Evolutionary conservation across 2,797 vertebrate genomes (phyloP).

Genomic region (Choloepus didactylus): DNA sequence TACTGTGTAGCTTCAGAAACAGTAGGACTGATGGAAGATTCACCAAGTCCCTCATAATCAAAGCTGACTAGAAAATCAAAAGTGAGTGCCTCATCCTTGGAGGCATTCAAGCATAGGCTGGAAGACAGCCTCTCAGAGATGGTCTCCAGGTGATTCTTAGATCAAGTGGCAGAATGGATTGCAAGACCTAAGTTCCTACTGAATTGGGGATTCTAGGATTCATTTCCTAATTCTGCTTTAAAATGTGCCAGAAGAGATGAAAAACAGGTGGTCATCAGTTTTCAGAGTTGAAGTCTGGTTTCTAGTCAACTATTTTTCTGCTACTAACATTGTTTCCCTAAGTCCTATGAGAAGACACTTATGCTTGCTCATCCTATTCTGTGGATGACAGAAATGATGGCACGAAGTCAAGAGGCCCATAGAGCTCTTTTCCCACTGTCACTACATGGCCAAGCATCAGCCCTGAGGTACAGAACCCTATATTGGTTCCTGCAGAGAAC

Average conservation of each 20-base stretch:
- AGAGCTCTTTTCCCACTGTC: not conserved
- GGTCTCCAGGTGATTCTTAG: rapidly evolving
- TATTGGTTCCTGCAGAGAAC: not conserved
- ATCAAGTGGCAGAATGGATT: not conserved
- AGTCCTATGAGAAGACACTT: not conserved
- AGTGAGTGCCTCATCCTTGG: not conserved
- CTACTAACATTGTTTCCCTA: not conserved
- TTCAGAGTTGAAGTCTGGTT: not conserved
- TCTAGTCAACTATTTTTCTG: conserved; percentile 29
- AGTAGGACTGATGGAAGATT: not conserved
- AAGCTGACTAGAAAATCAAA: not conserved
- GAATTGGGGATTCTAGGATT: not conserved
- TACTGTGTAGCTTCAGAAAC: not conserved
- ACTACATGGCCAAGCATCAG: not conserved
- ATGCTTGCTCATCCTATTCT: not conserved
- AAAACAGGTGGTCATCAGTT: not conserved
- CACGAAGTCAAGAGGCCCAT: not conserved
- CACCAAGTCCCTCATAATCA: no score
- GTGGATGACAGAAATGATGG: not conserved
- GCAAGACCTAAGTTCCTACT: not conserved
- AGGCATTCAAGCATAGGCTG: not conserved
- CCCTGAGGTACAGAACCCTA: not conserved
- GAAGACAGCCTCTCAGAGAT: not conserved
- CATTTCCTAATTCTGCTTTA: not conserved
- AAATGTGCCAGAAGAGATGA: not conserved